These are phyloP conservation scores for Channa striata DNA, from an alignment of 2,797 vertebrate species.

Conservation along the genomic window DNA sequence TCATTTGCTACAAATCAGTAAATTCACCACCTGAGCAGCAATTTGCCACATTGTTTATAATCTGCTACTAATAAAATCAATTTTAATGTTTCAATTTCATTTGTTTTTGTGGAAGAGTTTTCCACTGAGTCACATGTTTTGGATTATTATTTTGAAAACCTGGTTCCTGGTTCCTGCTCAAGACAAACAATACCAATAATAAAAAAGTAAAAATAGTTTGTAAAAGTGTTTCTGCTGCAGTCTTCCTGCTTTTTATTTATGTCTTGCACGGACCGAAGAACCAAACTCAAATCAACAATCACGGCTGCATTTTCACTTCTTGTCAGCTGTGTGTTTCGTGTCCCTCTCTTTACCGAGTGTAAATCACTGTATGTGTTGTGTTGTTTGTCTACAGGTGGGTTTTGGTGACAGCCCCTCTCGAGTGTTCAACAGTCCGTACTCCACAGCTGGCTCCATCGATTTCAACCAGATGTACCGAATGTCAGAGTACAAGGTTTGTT, in stretches of 20 bases:
- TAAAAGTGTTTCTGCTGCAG: background rate
- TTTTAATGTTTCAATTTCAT: background rate
- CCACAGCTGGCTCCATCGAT: conserved; percentile 70
- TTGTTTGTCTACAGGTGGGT: conserved; percentile 54
- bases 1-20: background rate
- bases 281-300: background rate
- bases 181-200: too few relatives aligned
- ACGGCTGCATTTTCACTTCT: background rate
- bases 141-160: too few relatives aligned
- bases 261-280: background rate
- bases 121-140: too few relatives aligned
- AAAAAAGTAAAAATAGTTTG: background rate
- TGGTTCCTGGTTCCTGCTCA: too few relatives aligned
- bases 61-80: too few relatives aligned
- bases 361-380: background rate
- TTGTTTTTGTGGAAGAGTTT: background rate
- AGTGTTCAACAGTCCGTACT: conserved; percentile 85
- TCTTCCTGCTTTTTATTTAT: background rate
- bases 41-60: background rate
- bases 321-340: background rate
- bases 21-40: background rate
- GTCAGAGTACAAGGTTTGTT: conserved; percentile 81
- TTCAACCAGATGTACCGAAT: conserved; percentile 74
- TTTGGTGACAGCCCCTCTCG: conserved; percentile 73
- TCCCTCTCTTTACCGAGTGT: background rate